Base-by-base conservation (phyloP, 92 coral and sea anemone genomes). In the Epizoanthus stellaris region DNA sequence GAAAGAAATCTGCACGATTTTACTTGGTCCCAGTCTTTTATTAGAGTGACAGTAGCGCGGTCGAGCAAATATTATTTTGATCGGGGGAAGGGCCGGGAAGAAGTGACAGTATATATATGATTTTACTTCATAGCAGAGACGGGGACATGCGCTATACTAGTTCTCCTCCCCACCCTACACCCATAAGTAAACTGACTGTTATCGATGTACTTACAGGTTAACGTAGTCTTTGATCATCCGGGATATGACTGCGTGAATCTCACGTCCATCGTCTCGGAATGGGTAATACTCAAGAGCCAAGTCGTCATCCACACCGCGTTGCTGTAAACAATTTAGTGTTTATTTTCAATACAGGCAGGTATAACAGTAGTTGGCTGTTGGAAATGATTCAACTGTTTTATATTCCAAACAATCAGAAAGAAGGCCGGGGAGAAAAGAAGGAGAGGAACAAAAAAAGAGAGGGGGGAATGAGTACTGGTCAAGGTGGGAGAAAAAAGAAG, bases 271-370 rank as follows among this genome's bases (percentile, higher is more conserved):
- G 42, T 79, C 83, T 62, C 83, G 30, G 43, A 79, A 79, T 13
- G 83, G 83, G 21, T 79, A 79, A 43, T 79, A 79, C 14, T 39
- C 42, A 2, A 79, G 83, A 12, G 72, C 59, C 4, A 13, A 3
- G n/a, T 43, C 52, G 67, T 79, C 83, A 14, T 63, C 83, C 59
- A 79, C 83, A 10, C 83, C 83, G 43, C 83, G 83, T 16, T 70
- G 63, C 83, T 79, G 16, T 15, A 40, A 21, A 25, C 23, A 62
- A 43, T 30, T 30, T 30, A 30, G 36, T 1, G 36, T 30, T 30
- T 30, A 30, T 30, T 30, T 30, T 30, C 36, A 30, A 0, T 30
- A 30, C 36, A 30, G 36, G 36, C 36, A 30, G 1, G 36, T 30
- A 1, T 30, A 1, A 30, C 36, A 1, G 36, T 30, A 30, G 1